phyloP scores from a whole-genome alignment of 2,113 vertebrate genomes.

The Zeus faber region DNA sequence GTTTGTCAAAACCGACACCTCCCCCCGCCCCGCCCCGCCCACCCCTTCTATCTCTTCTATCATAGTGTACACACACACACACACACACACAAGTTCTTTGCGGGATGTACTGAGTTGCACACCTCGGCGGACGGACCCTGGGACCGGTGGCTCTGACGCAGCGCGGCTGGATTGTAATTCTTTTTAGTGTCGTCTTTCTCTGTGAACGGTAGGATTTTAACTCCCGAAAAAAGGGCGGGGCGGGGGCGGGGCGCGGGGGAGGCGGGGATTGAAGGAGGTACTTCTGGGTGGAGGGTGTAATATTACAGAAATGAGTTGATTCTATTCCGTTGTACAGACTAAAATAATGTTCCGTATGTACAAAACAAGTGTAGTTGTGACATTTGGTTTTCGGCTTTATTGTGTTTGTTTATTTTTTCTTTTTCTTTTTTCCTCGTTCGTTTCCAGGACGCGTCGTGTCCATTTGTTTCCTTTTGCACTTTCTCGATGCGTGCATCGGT shows the following conservation, averaged over 20 bases:
- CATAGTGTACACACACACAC: conserved; percentile 17
- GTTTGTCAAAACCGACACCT: conserved; percentile 45
- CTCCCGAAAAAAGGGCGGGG: conserved; percentile 43
- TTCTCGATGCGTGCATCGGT: conserved; percentile 29
- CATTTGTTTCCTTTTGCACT: conserved; percentile 47
- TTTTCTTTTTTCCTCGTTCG: conserved; percentile 21
- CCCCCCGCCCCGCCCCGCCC: neutral
- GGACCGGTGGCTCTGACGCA: conserved; percentile 6
- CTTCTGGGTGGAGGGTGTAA: conserved; percentile 16
- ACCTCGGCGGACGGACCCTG: conserved; percentile 22
- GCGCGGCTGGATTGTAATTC: conserved; percentile 66
- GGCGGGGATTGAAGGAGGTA: conserved; percentile 18
- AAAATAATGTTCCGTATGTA: conserved; percentile 61
- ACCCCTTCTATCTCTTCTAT: neutral
- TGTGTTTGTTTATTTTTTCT: conserved; percentile 57
- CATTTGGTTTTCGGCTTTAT: conserved; percentile 54
- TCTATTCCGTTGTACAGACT: conserved; percentile 76
- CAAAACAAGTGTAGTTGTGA: conserved; percentile 63
- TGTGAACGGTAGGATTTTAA: conserved; percentile 46
- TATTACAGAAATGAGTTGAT: conserved; percentile 66
- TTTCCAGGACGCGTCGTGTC: conserved; percentile 40
- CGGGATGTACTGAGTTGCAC: conserved; percentile 47
- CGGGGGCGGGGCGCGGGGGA: neutral
- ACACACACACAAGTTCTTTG: conserved; percentile 27
- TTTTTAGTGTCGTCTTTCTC: conserved; percentile 64